Evolutionary conservation across 2,888 invertebrate genomes (phyloP), one percentile per base, ranked within the genome.

Genomic region (Mylabris sibirica): DNA sequence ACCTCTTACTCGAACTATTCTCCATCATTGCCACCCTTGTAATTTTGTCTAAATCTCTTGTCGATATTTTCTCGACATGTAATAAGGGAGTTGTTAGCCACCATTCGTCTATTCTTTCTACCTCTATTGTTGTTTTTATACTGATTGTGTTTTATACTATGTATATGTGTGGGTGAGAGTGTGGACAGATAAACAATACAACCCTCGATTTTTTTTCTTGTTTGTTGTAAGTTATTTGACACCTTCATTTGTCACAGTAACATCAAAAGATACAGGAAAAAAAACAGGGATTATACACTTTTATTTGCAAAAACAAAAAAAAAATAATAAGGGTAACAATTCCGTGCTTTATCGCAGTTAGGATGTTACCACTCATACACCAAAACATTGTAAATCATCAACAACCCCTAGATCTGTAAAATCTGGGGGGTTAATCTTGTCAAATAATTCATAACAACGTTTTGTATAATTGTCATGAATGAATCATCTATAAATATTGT

Each of bases 171-270:
- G 9, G 49, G 49, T 49, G 49, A 22, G 9, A 24, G 22, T 57
- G 57, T 14, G 57, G 57, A 57, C 57, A 57, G 57, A 57, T 57
- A 57, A 57, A 57, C 57, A 57, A 57, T 57, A 57, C 24, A 57
- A 22, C 22, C 57, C 24, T 22, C 12, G 1, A 4, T 1, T 57
- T 57, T 57, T 20, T 57, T 57, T 24, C 3, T 57, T 22, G 49
- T 49, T 49, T 49, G 24, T 57, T 57, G 11, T 22, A 53, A 11
- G 49, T 49, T 12, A 57, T 22, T 57, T 57, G 57, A 57, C 57
- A 57, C 57, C 57, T 57, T 24, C 57, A 57, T 57, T 57, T 24
- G 57, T 57, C 24, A 57, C 12, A 57, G 12, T 5, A 24, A 24
- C 0, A 49, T 44, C 44, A 17, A 20, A 17, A 17, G 17, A 44